Percentiles rank a stretch among this genome's conserved stretches.
These are phyloP conservation scores for Callinectes sapidus DNA, from an alignment of 2,888 invertebrate species.

Conservation along the genomic window DNA sequence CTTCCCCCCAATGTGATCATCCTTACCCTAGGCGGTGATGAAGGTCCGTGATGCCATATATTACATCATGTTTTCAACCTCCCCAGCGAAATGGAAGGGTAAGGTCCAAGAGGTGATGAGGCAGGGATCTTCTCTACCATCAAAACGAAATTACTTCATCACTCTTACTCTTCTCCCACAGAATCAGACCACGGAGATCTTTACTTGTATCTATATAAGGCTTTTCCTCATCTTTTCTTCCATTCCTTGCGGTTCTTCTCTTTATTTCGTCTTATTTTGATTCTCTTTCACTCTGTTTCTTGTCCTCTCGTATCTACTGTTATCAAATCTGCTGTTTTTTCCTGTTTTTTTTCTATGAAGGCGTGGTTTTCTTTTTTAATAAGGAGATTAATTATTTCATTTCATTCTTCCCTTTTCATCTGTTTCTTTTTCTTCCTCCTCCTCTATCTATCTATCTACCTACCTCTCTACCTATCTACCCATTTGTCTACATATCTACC, in stretches of 20 bases:
- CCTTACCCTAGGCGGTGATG: not conserved
- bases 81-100: not conserved
- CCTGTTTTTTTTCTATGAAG: no score
- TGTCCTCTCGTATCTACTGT: no score
- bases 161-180: not conserved
- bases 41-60: not conserved
- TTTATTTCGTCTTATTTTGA: not conserved
- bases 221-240: not conserved
- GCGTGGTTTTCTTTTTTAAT: not conserved
- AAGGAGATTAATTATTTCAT: not conserved
- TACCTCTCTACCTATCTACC: not conserved
- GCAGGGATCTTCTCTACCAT: not conserved
- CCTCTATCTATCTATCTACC: not conserved
- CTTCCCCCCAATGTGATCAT: not conserved
- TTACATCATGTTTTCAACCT: slow-evolving; percentile 24
- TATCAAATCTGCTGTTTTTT: no score
- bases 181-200: not conserved
- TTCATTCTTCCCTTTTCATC: not conserved
- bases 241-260: not conserved
- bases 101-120: not conserved
- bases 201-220: not conserved
- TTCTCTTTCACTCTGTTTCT: not conserved
- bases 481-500: not conserved
- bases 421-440: not conserved
- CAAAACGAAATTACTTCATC: slow-evolving; percentile 29